These are phyloP conservation scores for Phrynocephalus forsythii DNA, from an alignment of 2,797 vertebrate species.

Conservation along the genomic window DNA sequence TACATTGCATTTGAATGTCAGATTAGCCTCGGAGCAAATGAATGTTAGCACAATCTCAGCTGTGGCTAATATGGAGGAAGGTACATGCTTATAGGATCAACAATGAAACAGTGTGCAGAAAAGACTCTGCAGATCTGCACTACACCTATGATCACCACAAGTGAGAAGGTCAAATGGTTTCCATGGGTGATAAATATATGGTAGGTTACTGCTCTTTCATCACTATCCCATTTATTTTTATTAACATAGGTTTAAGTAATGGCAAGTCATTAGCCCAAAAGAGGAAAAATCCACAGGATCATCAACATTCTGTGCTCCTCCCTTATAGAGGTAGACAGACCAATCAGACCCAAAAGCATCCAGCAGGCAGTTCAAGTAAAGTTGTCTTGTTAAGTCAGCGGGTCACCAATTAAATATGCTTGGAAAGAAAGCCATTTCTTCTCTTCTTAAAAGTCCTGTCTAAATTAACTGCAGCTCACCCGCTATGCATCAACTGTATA, in stretches of 20 bases:
- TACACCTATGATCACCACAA: not conserved
- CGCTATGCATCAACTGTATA: constrained; percentile 69
- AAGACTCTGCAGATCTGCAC: not conserved
- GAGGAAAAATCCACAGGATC: fast-evolving
- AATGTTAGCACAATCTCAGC: not conserved
- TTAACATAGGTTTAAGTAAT: constrained; percentile 7
- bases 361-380: not conserved
- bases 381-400: not conserved
- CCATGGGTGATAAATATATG: not conserved
- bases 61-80: not conserved
- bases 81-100: not conserved
- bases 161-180: not conserved
- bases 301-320: fast-evolving
- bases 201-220: not conserved
- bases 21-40: not conserved
- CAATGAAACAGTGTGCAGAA: not conserved
- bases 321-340: not conserved
- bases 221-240: constrained; percentile 9
- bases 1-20: not conserved
- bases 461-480: constrained; percentile 64
- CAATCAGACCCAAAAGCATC: not conserved
- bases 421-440: constrained; percentile 17
- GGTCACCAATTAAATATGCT: not conserved
- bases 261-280: not conserved
- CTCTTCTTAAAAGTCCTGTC: constrained; percentile 43